A percentile compares a stretch with the other conserved stretches of the same genome.
Evolutionary conservation across 1,140 invertebrate species (phyloP).

Genomic region (Bombus pyrosoma): DNA sequence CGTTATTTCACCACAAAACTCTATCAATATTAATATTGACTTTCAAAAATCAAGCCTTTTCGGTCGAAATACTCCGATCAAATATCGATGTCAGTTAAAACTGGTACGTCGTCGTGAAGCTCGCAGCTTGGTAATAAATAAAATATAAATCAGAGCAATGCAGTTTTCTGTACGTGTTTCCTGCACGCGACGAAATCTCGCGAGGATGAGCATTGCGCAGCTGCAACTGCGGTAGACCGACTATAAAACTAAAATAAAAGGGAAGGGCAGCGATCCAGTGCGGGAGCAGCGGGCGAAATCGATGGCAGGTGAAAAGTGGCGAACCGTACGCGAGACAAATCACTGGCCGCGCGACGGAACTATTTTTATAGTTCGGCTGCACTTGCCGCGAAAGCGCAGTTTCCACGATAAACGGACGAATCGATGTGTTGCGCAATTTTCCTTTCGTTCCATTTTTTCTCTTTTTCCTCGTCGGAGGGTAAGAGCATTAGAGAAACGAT

Average conservation of each 20-base stretch:
- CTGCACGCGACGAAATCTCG: not conserved
- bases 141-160: slow-evolving; percentile 31
- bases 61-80: not conserved
- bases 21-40: too few species aligned
- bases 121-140: not conserved
- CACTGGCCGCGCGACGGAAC: slow-evolving; percentile 18
- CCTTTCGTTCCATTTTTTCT: not conserved
- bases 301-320: slow-evolving; percentile 57
- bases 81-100: not conserved
- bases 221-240: slow-evolving; percentile 41
- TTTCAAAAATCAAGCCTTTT: not conserved
- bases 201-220: slow-evolving; percentile 35
- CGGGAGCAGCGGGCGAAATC: slow-evolving; percentile 39
- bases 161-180: not conserved
- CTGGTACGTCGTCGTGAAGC: not conserved
- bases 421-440: not conserved
- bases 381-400: slow-evolving; percentile 14
- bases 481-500: not conserved
- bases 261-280: slow-evolving; percentile 23
- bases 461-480: fast-evolving
- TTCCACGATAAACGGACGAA: slow-evolving; percentile 41
- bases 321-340: slow-evolving; percentile 60
- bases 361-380: slow-evolving; percentile 57
- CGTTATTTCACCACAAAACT: too few species aligned
- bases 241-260: slow-evolving; percentile 57